phyloP scores from a whole-genome alignment of 2,797 vertebrate genomes.

The Picus viridis region DNA sequence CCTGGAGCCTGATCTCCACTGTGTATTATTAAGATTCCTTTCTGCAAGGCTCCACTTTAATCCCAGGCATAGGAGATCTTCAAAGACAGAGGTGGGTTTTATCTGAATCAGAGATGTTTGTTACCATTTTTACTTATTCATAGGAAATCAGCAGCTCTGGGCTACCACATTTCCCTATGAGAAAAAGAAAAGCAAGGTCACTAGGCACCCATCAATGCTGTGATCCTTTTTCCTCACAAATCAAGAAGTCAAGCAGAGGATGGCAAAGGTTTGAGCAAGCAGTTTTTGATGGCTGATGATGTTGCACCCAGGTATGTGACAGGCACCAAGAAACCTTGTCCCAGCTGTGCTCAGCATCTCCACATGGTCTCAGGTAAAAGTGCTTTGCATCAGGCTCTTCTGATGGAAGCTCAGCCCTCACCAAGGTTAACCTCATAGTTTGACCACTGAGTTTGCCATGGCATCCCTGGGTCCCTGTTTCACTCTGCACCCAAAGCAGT shows the following conservation, averaged over 20 bases:
- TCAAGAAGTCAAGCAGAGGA: background rate
- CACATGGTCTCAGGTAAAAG: accelerated
- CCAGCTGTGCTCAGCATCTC: background rate
- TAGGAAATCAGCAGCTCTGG: accelerated
- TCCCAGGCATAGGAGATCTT: background rate
- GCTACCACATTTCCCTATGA: background rate
- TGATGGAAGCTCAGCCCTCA: background rate
- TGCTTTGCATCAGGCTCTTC: background rate
- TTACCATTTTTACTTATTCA: background rate
- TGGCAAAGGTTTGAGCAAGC: accelerated
- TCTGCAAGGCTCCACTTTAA: background rate
- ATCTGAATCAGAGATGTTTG: background rate
- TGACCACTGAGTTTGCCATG: background rate
- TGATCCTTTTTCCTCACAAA: background rate
- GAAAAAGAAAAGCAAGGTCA: background rate
- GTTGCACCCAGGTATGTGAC: background rate
- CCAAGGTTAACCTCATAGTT: background rate
- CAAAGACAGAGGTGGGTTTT: background rate
- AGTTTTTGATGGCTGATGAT: accelerated
- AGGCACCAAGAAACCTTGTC: background rate
- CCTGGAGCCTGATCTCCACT: background rate
- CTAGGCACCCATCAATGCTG: background rate
- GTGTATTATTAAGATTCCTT: background rate
- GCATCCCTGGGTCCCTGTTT: background rate
- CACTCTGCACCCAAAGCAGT: background rate